A percentile compares a stretch with the other conserved stretches of the same genome.
Conservation (phyloP, 2,113 vertebrate species). For the Ahaetulla prasina region DNA sequence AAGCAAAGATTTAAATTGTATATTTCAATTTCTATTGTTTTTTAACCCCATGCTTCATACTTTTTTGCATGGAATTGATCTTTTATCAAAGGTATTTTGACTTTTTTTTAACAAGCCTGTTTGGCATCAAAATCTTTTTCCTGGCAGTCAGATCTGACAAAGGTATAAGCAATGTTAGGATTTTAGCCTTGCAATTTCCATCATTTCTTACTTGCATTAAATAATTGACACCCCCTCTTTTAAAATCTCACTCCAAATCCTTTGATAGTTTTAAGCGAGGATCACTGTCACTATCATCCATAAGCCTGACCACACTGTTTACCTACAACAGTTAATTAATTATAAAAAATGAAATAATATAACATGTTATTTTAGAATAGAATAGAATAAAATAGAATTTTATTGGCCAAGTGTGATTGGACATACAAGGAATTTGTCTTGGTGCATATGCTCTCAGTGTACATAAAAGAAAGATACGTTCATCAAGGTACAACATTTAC, state of each 20-base stretch:
- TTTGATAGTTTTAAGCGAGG: background rate
- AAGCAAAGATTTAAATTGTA: background rate
- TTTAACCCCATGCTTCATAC: background rate
- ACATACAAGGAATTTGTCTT: too few relatives aligned
- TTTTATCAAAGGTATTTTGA: background rate
- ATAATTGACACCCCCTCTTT: background rate
- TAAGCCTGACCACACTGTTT: background rate
- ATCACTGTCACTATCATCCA: background rate
- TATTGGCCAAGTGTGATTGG: too few relatives aligned
- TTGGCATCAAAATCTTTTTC: too few relatives aligned
- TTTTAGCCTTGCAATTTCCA: background rate
- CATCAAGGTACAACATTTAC: too few relatives aligned
- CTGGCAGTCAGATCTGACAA: background rate
- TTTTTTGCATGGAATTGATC: background rate
- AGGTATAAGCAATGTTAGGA: background rate
- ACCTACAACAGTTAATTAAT: background rate
- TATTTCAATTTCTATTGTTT: background rate
- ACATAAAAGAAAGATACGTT: too few relatives aligned
- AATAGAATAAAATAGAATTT: too few relatives aligned
- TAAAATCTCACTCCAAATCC: background rate
- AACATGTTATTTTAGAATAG: background rate
- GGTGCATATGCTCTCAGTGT: too few relatives aligned
- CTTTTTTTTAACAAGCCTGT: background rate
- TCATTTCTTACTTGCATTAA: background rate
- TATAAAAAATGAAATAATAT: background rate